Conservation (phyloP, 2,797 vertebrate genomes). For the Manis pentadactyla region DNA sequence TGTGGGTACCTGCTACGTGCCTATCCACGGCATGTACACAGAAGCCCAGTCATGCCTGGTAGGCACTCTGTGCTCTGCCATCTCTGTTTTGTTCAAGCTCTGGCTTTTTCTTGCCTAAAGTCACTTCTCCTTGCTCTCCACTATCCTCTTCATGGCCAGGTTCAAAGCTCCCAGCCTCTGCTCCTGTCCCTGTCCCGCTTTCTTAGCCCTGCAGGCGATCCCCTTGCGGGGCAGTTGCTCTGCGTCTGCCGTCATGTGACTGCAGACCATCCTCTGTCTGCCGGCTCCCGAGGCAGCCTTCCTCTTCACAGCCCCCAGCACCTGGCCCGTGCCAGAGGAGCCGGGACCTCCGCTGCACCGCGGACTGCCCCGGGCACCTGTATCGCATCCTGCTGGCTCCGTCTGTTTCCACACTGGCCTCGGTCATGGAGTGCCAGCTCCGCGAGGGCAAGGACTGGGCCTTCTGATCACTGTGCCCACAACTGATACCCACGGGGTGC, state of each 20-base stretch:
- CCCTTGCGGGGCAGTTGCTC: too few relatives aligned
- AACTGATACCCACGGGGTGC: background rate
- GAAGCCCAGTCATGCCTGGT: accelerated
- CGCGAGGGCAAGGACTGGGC: too few relatives aligned
- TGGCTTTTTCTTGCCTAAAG: background rate
- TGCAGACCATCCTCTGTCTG: too few relatives aligned
- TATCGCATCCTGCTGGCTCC: background rate
- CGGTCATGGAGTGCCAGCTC: accelerated
- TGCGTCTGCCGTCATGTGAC: too few relatives aligned
- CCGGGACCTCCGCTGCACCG: accelerated
- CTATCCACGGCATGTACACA: accelerated
- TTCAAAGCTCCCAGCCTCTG: background rate
- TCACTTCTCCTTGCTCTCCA: background rate
- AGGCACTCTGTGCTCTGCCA: accelerated
- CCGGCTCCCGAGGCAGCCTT: background rate
- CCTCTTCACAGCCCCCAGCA: too few relatives aligned
- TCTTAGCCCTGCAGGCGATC: accelerated
- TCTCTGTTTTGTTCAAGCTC: background rate
- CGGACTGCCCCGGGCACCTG: background rate
- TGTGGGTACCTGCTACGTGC: accelerated
- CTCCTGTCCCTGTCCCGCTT: accelerated
- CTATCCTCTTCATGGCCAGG: background rate
- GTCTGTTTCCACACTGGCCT: background rate
- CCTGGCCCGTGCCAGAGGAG: accelerated
- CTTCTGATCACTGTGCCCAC: too few relatives aligned